phyloP scores from a whole-genome alignment of 2,797 vertebrate species.

The Coregonus sp. region DNA sequence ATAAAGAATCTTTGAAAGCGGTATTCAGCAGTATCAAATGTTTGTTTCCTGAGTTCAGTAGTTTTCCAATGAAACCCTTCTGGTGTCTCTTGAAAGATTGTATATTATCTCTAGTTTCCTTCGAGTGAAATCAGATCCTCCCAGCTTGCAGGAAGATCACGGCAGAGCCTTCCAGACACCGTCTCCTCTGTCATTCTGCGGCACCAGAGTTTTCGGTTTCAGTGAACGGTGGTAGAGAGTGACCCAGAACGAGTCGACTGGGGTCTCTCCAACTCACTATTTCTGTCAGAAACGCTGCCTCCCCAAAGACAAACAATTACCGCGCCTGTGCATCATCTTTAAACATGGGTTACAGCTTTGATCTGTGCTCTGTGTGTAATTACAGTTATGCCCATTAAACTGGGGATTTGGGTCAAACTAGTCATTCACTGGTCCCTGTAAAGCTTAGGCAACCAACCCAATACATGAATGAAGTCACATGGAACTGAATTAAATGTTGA shows the following conservation, averaged over 20 bases:
- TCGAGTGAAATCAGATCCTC: constrained; percentile 17
- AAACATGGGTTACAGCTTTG: constrained; percentile 7
- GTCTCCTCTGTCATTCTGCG: constrained; percentile 21
- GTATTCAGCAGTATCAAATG: constrained; percentile 14
- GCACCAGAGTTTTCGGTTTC: constrained; percentile 22
- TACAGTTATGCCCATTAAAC: constrained; percentile 6
- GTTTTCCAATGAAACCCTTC: constrained; percentile 18
- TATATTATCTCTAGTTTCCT: constrained; percentile 19
- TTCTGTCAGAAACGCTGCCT: constrained; percentile 21
- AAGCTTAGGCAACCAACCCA: constrained; percentile 4
- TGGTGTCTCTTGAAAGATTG: constrained; percentile 11
- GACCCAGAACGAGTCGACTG: constrained; percentile 17
- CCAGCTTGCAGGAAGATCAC: constrained; percentile 22
- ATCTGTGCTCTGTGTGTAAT: constrained; percentile 5
- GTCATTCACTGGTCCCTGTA: not conserved
- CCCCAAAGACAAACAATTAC: constrained; percentile 18
- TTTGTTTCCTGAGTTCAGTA: constrained; percentile 14
- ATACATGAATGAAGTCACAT: constrained; percentile 7
- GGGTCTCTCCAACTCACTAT: constrained; percentile 19
- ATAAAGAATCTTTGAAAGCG: constrained; percentile 10
- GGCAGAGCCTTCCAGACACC: constrained; percentile 3
- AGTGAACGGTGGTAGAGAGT: constrained; percentile 20
- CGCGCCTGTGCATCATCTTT: constrained; percentile 16
- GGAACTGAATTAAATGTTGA: constrained; percentile 19
- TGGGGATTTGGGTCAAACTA: constrained; percentile 7